Conservation (phyloP, 2,797 vertebrate species). For the Sebastes matsubarae region DNA sequence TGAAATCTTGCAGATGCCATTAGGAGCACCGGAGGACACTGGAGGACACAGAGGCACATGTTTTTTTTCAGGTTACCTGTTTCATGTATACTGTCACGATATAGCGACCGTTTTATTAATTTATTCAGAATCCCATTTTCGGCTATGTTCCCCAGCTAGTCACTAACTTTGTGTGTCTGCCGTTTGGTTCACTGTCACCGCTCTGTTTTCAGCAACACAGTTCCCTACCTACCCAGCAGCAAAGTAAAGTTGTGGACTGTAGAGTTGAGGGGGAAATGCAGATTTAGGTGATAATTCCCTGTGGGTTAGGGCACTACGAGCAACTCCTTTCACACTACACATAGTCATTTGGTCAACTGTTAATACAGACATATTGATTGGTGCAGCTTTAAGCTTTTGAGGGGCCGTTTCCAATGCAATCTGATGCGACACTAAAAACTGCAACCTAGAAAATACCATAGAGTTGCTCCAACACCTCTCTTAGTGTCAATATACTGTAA, state of each 20-base stretch:
- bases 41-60: too few species aligned
- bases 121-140: neutral
- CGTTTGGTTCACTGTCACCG: too few species aligned
- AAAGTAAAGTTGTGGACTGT: neutral
- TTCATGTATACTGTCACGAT: too few species aligned
- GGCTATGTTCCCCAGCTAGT: too few species aligned
- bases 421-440: neutral
- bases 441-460: neutral
- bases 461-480: neutral
- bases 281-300: neutral
- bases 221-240: too few species aligned
- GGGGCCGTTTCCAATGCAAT: neutral
- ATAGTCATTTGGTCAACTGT: neutral
- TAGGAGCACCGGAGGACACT: too few species aligned
- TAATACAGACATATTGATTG: neutral
- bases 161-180: neutral
- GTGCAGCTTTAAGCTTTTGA: neutral
- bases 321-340: neutral
- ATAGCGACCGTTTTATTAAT: neutral
- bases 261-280: neutral
- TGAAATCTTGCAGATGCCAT: too few species aligned
- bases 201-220: too few species aligned
- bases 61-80: too few species aligned
- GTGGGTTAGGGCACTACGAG: neutral
- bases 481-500: neutral